phyloP scores from a whole-genome alignment of 2,797 vertebrate species.

The Channallabes apus region DNA sequence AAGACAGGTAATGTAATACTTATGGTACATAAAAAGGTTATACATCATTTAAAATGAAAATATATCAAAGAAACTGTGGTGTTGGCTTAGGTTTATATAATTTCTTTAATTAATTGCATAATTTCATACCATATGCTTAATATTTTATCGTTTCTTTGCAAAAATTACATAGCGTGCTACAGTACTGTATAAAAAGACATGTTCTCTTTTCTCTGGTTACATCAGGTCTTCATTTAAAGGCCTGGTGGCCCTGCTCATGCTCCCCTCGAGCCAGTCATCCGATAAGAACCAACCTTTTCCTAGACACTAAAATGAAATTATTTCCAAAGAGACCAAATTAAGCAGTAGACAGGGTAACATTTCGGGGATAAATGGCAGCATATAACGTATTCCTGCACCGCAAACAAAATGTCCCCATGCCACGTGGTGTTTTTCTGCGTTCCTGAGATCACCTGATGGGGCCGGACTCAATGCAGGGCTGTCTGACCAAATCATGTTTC shows the following conservation, averaged over 20 bases:
- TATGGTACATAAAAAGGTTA: background rate
- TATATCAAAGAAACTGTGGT: background rate
- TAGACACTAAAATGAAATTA: conserved; percentile 53
- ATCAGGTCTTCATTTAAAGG: conserved; percentile 28
- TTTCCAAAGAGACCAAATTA: conserved; percentile 55
- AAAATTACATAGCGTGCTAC: background rate
- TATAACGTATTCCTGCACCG: conserved; percentile 71
- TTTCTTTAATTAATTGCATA: background rate
- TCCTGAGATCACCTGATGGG: conserved; percentile 80
- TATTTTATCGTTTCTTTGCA: background rate
- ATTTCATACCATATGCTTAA: background rate
- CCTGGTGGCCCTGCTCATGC: conserved; percentile 35
- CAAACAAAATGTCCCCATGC: conserved; percentile 57
- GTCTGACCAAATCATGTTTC: conserved; percentile 72
- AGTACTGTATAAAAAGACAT: background rate
- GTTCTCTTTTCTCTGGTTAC: conserved; percentile 40
- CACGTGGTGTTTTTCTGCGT: conserved; percentile 83
- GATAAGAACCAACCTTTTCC: conserved; percentile 52
- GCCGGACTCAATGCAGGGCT: conserved; percentile 73
- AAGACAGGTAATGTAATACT: background rate
- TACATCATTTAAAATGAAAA: background rate
- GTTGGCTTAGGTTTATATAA: background rate
- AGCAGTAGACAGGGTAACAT: conserved; percentile 50
- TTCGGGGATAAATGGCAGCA: conserved; percentile 53
- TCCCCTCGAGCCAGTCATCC: conserved; percentile 46